Conservation (phyloP, 2,113 vertebrate species). For the Sula dactylatra region DNA sequence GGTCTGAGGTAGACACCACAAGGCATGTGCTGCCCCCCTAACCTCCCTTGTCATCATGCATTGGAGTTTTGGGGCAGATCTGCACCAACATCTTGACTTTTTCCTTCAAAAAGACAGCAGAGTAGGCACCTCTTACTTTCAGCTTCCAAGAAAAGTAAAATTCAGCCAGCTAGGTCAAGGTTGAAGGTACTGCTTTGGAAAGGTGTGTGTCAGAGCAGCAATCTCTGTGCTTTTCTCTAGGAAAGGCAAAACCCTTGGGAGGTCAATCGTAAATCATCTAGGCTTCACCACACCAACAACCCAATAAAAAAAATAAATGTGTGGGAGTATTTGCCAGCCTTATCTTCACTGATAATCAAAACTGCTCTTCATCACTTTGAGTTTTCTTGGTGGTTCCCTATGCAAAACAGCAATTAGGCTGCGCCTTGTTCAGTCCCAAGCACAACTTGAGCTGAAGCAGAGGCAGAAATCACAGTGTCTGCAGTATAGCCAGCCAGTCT, state of each 20-base stretch:
- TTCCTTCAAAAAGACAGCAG: neutral
- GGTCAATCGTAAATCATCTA: neutral
- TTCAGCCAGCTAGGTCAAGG: neutral
- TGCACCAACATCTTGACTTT: neutral
- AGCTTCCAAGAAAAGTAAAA: neutral
- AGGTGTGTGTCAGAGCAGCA: neutral
- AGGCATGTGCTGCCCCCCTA: neutral
- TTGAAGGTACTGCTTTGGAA: neutral
- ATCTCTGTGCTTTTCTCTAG: neutral
- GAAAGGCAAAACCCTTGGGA: neutral
- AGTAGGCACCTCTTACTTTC: neutral
- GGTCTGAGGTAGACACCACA: neutral
- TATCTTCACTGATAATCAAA: neutral
- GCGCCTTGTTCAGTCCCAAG: rapidly evolving
- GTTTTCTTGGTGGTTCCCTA: neutral
- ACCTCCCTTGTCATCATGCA: rapidly evolving
- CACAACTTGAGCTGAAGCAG: neutral
- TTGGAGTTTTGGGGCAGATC: neutral
- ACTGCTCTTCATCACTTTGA: neutral
- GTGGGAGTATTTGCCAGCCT: neutral
- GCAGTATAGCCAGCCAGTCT: neutral
- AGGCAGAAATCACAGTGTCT: neutral
- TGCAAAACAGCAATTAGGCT: neutral
- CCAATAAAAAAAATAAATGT: neutral
- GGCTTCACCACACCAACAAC: neutral